Conservation (phyloP, 2,113 vertebrate genomes). For the Mirza zaza region DNA sequence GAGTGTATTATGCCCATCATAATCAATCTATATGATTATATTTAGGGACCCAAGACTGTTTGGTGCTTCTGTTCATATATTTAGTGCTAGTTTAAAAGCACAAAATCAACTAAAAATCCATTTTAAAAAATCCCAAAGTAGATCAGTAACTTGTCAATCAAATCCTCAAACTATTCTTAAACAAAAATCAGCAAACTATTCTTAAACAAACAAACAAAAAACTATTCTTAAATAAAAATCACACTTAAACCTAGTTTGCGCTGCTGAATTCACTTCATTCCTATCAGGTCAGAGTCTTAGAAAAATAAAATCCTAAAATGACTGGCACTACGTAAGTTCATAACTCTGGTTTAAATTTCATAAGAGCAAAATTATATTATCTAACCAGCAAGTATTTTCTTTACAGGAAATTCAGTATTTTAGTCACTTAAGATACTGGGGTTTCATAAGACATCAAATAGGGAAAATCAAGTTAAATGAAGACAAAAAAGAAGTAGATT, state of each 20-base stretch:
- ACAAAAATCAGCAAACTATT: constrained; percentile 14
- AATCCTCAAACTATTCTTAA: constrained; percentile 42
- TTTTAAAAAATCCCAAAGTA: background rate
- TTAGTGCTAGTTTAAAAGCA: background rate
- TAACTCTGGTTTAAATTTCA: constrained; percentile 49
- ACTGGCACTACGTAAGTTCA: background rate
- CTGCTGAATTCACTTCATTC: constrained; percentile 4
- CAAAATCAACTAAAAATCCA: background rate
- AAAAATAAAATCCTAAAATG: constrained; percentile 30
- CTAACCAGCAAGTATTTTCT: constrained; percentile 42
- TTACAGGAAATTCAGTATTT: constrained; percentile 20
- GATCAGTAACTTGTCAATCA: background rate
- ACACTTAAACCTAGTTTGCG: background rate
- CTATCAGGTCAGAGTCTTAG: background rate
- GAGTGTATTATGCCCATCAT: background rate
- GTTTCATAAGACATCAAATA: background rate
- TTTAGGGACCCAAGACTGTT: background rate
- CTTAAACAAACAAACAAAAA: no score
- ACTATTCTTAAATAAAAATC: background rate
- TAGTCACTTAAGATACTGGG: background rate
- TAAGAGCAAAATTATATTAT: background rate
- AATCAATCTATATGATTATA: background rate
- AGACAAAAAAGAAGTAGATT: background rate
- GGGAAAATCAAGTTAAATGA: constrained; percentile 34
- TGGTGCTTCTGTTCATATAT: background rate